phyloP scores from a whole-genome alignment of 2,888 invertebrate genomes.

The Oxycera nigricornis region DNA sequence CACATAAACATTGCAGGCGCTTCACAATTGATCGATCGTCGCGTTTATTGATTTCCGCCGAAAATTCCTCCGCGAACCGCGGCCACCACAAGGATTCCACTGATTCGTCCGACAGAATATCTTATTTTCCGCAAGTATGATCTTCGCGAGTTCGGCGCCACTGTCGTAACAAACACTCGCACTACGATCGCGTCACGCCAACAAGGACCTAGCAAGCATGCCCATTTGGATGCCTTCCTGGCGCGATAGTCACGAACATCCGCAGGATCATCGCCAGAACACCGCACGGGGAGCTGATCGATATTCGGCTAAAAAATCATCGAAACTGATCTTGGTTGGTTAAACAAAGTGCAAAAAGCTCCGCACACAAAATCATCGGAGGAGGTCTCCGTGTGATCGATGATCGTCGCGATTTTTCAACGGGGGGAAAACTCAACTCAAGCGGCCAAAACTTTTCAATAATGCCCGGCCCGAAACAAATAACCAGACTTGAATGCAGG shows the following conservation, averaged over 20 bases:
- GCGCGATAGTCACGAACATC: neutral
- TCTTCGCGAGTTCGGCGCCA: too few relatives aligned
- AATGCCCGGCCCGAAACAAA: neutral
- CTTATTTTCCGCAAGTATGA: too few relatives aligned
- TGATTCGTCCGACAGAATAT: neutral
- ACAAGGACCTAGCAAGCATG: neutral
- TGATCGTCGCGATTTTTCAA: constrained; percentile 20
- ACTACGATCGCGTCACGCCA: neutral
- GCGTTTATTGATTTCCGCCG: neutral
- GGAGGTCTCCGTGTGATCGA: neutral
- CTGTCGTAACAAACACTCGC: too few relatives aligned
- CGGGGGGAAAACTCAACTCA: constrained; percentile 2
- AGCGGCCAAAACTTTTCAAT: constrained; percentile 27
- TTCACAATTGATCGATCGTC: neutral
- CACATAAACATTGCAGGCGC: neutral
- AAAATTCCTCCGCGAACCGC: neutral
- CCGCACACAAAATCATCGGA: constrained; percentile 10
- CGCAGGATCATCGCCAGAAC: neutral
- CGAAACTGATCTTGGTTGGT: constrained; percentile 29
- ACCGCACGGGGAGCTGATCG: constrained; percentile 2
- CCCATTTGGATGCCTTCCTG: neutral
- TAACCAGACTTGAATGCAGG: neutral
- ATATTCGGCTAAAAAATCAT: constrained; percentile 18
- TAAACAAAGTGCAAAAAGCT: constrained; percentile 20
- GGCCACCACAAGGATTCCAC: neutral